Evolutionary conservation across 2,113 vertebrate species (phyloP), one percentile per base, ranked within the genome.

Genomic region (Archocentrus centrarchus): DNA sequence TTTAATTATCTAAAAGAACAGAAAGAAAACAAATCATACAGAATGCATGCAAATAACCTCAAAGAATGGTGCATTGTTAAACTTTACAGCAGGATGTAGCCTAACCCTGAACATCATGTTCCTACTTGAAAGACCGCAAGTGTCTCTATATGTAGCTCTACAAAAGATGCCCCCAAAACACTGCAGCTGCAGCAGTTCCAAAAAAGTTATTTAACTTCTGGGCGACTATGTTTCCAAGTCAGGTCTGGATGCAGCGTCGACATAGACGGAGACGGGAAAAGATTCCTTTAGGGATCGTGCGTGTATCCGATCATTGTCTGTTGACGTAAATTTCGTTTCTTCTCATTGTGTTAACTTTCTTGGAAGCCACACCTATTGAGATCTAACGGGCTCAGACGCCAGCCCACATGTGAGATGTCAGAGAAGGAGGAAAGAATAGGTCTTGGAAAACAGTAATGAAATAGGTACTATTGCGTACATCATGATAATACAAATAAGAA

Each of bases 291-390:
- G 80, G 82, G 62, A 84, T 88, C 60, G 59, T 87, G 17, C 37
- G 24, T 50, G 64, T 61, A 86, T 82, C 77, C 60, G 37, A 85
- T 83, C 70, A 85, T 89, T 86, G 87, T 89, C 27, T 78, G 37
- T 24, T 47, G 15, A 59, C 50, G 20, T 11, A 11, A 53, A 60
- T 61, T 81, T 87, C 77, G 64, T 77, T 50, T 64, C 62, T 8
- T 5, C 57, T 87, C 75, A 87, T 87, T 87, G 83, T 82, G 55
- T 81, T 75, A 8, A 44, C 11, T 53, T 24, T 35, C 24, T 78
- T 32, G 35, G 58, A 84, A 64, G 22, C 53, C 14, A 76, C 82
- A 82, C 70, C 81, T 68, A 11, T 6, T 63, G 44, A 58, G 55
- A 59, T 79, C 58, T 41, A 24, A 70, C n/a, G 50, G 50, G 4